A percentile compares a stretch with the other conserved stretches of the same genome.
Evolutionary conservation across 2,888 invertebrate genomes (phyloP).

Genomic region (Hyles lineata): DNA sequence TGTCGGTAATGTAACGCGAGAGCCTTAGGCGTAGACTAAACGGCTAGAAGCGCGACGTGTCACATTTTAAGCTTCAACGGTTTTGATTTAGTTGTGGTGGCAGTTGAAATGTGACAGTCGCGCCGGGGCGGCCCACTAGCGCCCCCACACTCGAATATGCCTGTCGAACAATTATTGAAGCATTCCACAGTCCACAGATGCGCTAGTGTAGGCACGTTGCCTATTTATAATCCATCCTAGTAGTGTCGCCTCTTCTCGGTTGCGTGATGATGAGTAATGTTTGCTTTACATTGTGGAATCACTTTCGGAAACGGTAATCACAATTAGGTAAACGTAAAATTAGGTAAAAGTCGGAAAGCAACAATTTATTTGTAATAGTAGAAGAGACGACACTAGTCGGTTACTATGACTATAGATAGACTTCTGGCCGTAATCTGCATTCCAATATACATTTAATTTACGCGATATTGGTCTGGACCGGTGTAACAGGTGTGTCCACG

Average conservation of each 20-base stretch:
- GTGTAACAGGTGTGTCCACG: conserved; percentile 10
- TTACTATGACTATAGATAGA: neutral
- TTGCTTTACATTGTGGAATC: neutral
- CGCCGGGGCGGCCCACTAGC: neutral
- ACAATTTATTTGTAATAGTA: neutral
- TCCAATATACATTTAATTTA: conserved; percentile 16
- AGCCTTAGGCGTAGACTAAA: conserved; percentile 29
- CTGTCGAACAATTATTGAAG: conserved; percentile 16
- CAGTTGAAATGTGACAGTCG: conserved; percentile 22
- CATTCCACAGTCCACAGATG: conserved; percentile 30
- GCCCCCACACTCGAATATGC: conserved; percentile 17
- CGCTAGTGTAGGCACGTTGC: neutral
- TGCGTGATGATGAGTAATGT: neutral
- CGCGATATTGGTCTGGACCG: conserved; percentile 11
- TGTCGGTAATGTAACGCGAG: conserved; percentile 23
- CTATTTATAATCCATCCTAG: neutral
- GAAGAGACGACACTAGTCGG: neutral
- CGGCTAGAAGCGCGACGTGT: neutral
- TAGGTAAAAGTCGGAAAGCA: no score
- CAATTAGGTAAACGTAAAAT: neutral
- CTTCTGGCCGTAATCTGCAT: conserved; percentile 6
- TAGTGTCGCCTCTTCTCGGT: neutral
- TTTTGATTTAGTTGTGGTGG: conserved; percentile 5
- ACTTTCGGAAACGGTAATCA: neutral
- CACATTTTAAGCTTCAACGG: conserved; percentile 13